Percentiles rank a stretch among this genome's conserved stretches.
Conservation (phyloP, 1,140 invertebrate species). For the Drosophila repletoides region DNA sequence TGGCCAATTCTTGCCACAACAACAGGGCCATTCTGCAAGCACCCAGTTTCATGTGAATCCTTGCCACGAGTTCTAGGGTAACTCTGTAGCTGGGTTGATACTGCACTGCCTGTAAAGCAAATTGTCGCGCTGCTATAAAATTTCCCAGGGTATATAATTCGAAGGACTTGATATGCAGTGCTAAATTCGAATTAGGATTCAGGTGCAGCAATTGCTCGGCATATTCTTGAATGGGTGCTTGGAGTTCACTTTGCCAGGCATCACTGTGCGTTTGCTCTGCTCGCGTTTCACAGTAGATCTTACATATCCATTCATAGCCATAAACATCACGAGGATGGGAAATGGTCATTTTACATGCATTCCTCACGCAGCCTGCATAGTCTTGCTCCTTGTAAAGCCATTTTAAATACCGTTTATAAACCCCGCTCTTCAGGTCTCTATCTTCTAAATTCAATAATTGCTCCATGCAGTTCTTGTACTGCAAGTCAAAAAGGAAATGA, state of each 20-base stretch:
- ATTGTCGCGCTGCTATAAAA: conserved; percentile 84
- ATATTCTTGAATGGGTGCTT: conserved; percentile 82
- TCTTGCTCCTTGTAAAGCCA: conserved; percentile 84
- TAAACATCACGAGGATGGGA: conserved; percentile 83
- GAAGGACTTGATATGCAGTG: conserved; percentile 85
- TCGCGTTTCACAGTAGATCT: conserved; percentile 85
- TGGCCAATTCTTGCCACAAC: conserved; percentile 50
- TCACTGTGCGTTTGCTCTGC: conserved; percentile 60
- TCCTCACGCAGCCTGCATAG: conserved; percentile 81
- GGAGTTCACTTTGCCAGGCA: conserved; percentile 37
- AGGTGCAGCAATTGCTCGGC: conserved; percentile 83
- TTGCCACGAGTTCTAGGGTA: conserved; percentile 58
- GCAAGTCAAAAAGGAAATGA: conserved; percentile 11
- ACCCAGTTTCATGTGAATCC: conserved; percentile 70
- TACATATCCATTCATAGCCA: conserved; percentile 86
- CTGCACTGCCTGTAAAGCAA: conserved; percentile 77
- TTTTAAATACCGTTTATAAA: conserved; percentile 84
- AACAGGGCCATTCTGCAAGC: conserved; percentile 66
- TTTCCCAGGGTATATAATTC: conserved; percentile 83
- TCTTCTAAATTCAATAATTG: conserved; percentile 45
- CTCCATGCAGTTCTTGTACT: conserved; percentile 77
- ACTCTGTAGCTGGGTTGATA: conserved; percentile 52
- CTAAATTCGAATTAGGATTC: conserved; percentile 85
- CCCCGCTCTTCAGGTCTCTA: conserved; percentile 52
- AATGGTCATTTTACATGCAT: conserved; percentile 83